phyloP scores from a whole-genome alignment of 1,140 invertebrate genomes.

The Whitmania pigra region DNA sequence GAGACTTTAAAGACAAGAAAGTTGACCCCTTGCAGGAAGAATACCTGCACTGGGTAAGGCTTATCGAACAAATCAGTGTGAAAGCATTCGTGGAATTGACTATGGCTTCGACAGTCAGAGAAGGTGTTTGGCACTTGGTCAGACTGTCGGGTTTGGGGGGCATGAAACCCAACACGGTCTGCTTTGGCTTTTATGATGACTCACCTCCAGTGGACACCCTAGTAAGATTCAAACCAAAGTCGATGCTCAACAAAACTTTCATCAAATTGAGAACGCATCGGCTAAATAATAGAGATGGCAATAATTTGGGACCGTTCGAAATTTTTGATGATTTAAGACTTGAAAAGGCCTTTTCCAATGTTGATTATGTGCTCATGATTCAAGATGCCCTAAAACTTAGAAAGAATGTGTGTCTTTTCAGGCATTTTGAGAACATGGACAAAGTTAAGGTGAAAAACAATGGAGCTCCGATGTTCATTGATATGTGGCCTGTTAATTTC shows the following conservation, averaged over 20 bases:
- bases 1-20: conserved; percentile 16
- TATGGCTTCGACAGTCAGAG: conserved; percentile 64
- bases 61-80: conserved; percentile 74
- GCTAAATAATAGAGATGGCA: not conserved
- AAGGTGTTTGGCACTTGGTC: conserved; percentile 81
- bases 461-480: conserved; percentile 55
- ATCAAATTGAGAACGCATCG: too few relatives aligned
- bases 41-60: conserved; percentile 69
- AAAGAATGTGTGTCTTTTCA: conserved; percentile 84
- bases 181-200: conserved; percentile 61
- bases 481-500: conserved; percentile 72
- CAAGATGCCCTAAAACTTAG: conserved; percentile 69
- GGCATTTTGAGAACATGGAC: conserved; percentile 75
- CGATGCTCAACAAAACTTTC: not conserved
- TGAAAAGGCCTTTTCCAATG: conserved; percentile 32
- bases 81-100: conserved; percentile 96
- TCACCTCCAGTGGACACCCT: conserved; percentile 25
- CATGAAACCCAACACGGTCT: conserved; percentile 95
- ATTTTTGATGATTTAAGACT: not conserved
- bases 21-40: conserved; percentile 60
- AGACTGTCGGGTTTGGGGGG: conserved; percentile 85
- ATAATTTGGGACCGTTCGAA: not conserved
- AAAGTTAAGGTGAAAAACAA: conserved; percentile 34
- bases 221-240: conserved; percentile 7
- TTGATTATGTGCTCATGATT: conserved; percentile 79